Conservation (phyloP, 2,113 vertebrate species). For the Coptodon rendalli region DNA sequence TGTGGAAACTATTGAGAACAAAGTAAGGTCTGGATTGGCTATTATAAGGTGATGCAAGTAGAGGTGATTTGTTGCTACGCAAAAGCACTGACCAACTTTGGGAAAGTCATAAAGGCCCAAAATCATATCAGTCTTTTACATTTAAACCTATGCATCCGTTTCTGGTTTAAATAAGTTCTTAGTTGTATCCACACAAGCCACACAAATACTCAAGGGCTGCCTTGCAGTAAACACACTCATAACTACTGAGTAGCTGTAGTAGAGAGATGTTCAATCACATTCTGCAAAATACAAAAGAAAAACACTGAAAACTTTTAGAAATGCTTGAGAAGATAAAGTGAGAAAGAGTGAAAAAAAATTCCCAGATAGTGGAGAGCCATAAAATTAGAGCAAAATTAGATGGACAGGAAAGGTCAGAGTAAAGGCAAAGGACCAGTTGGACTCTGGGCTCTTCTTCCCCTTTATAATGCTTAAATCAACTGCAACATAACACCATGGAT, state of each 20-base stretch:
- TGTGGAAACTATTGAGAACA: not conserved
- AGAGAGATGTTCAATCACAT: conserved; percentile 17
- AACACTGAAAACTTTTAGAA: conserved; percentile 15
- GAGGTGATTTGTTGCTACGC: not conserved
- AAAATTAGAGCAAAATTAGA: conserved; percentile 9
- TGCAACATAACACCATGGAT: conserved; percentile 14
- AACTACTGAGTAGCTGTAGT: not conserved
- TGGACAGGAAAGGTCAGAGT: not conserved
- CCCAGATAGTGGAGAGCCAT: not conserved
- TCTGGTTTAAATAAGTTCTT: not conserved
- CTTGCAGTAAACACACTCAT: not conserved
- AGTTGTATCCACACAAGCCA: not conserved
- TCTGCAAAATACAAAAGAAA: conserved; percentile 14
- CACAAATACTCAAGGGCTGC: not conserved
- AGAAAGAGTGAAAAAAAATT: not conserved
- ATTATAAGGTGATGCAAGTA: not conserved
- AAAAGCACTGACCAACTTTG: not conserved
- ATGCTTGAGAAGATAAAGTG: not conserved
- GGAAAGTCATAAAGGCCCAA: not conserved
- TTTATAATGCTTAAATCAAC: conserved; percentile 26
- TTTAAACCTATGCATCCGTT: not conserved
- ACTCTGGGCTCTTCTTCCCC: not conserved
- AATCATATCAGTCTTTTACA: not conserved
- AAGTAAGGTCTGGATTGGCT: not conserved
- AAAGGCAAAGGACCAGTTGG: conserved; percentile 4